phyloP scores from a whole-genome alignment of 2,113 vertebrate genomes.

The Panthera leo region DNA sequence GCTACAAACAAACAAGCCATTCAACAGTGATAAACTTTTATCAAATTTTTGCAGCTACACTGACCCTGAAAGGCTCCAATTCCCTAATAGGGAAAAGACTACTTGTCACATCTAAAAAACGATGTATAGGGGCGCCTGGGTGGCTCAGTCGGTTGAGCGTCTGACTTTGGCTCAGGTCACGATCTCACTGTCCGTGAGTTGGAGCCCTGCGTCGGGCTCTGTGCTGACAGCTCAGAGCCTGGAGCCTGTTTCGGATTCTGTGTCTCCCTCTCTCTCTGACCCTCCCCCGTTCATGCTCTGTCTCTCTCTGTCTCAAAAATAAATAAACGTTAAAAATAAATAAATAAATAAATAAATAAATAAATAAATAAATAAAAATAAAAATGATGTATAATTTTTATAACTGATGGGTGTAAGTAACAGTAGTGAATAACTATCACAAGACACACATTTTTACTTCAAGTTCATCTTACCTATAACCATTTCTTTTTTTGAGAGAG shows the following conservation, averaged over 20 bases:
- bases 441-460: neutral
- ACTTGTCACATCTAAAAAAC: neutral
- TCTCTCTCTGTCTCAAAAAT: no score
- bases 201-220: no score
- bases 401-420: neutral
- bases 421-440: neutral
- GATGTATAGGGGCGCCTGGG: neutral
- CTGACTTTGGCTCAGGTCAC: no score
- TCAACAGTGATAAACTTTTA: conserved; percentile 35
- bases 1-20: neutral
- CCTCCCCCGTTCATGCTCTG: no score
- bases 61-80: neutral
- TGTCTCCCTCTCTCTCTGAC: no score
- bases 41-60: neutral
- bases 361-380: neutral
- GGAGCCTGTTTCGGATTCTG: no score
- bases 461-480: conserved; percentile 39
- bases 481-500: neutral
- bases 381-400: neutral
- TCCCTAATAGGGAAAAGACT: neutral
- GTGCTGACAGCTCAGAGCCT: no score
- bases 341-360: no score
- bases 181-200: no score
- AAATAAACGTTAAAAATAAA: no score
- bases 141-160: no score